Conservation (phyloP, 2,797 vertebrate genomes). For the Odontamblyopus lacepedii region DNA sequence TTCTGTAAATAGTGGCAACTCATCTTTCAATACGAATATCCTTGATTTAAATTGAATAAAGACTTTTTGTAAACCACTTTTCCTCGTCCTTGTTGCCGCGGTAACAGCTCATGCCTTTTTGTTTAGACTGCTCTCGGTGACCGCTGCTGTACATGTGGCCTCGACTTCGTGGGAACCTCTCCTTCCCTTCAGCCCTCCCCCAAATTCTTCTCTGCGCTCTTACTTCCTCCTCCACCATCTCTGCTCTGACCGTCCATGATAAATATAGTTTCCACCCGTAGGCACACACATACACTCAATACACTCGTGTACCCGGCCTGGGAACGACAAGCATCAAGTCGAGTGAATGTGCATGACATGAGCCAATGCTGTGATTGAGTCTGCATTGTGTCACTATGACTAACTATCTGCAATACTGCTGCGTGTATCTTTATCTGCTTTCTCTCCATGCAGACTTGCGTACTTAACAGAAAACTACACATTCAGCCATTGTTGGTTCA, state of each 20-base stretch:
- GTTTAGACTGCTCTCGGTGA: constrained; percentile 43
- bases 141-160: constrained; percentile 48
- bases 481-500: no score
- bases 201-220: constrained; percentile 48
- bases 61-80: neutral
- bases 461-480: neutral
- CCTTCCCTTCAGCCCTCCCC: constrained; percentile 16
- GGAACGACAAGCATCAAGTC: constrained; percentile 23
- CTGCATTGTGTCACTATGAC: neutral
- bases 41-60: neutral
- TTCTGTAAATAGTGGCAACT: no score
- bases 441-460: neutral
- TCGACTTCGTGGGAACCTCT: constrained; percentile 68
- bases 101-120: constrained; percentile 25
- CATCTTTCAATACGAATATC: no score
- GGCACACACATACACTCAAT: neutral
- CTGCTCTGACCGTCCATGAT: constrained; percentile 38
- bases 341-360: neutral
- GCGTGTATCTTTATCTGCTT: no score
- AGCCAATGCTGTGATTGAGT: neutral
- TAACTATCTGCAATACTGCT: neutral
- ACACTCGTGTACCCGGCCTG: constrained; percentile 23
- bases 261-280: constrained; percentile 53
- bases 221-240: constrained; percentile 57
- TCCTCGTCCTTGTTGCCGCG: neutral